Evolutionary conservation across 2,113 vertebrate species (phyloP).

Genomic region (Brienomyrus brachyistius): DNA sequence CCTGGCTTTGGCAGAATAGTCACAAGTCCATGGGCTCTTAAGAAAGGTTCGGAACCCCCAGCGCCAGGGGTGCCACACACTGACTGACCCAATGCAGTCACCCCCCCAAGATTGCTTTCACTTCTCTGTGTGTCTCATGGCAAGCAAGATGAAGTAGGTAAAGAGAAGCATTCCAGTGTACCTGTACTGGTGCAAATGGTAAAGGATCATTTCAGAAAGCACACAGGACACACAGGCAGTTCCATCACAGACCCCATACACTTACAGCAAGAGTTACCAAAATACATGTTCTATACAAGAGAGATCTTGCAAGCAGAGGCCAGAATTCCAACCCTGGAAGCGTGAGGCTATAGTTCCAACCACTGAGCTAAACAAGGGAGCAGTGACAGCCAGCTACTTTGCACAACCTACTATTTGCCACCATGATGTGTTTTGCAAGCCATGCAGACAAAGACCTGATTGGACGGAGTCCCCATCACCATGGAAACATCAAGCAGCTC

Average conservation of each 20-base stretch:
- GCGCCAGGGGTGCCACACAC: neutral
- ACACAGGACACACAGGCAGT: neutral
- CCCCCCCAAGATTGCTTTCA: neutral
- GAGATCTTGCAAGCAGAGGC: neutral
- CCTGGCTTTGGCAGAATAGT: neutral
- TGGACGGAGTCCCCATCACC: neutral
- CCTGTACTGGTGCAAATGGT: neutral
- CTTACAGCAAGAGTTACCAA: neutral
- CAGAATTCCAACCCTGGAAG: neutral
- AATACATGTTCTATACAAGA: neutral
- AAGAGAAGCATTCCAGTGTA: neutral
- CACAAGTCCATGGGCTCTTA: neutral
- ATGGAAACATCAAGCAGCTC: neutral
- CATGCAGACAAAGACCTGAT: neutral
- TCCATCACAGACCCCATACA: neutral
- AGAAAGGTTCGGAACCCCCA: neutral
- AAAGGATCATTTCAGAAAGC: neutral
- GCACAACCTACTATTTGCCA: neutral
- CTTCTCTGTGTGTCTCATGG: neutral
- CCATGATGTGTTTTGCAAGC: neutral
- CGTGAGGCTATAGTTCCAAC: neutral
- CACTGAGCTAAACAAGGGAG: neutral
- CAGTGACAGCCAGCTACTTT: neutral
- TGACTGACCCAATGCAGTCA: neutral
- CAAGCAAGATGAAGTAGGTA: neutral